Base-by-base conservation (phyloP, 2,888 invertebrate genomes). In the Anodontia alba region DNA sequence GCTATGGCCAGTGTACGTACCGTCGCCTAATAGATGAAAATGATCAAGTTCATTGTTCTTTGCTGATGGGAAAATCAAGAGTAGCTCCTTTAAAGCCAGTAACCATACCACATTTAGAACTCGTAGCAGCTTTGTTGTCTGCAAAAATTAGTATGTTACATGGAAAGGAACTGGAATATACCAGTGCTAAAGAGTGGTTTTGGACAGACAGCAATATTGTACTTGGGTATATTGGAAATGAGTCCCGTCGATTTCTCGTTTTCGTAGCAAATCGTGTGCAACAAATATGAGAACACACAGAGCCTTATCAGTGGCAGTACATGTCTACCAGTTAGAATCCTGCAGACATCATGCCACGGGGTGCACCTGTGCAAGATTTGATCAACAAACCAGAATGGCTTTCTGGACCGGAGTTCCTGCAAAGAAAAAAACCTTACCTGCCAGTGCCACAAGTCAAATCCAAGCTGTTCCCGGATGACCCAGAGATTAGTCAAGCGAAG, bases 241-340 rank as follows among this genome's bases (percentile, higher is more conserved):
- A 81, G 29, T 75, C 81, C 12, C 72, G 79, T 33, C 51, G 87
- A n/a, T 88, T 88, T 36, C 87, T 87, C n/a, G 75, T 80, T 89
- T 86, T 68, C n/a, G 88, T 90, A 10, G 85, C 84, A 0, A 89
- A 89, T 73, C 73, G 88, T 26, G 77, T 90, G n/a, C 80, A 86
- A 57, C 51, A 77, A 23, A 87, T 89, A 17, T 67, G 81, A 26
- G 73, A 88, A 23, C 33, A 46, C 8, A 76, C 84, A 31, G 68
- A 78, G 20, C 67, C 83, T 23, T 12, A 46, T 49, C 87, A 88
- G 68, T 88, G 89, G 42, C 88, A 89, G 38, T 38, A 76, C 62
- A 86, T 83, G 5, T 89, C 87, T n/a, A n/a, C n/a, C n/a, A n/a
- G n/a, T n/a, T n/a, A n/a, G n/a, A n/a, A n/a, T n/a, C n/a, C n/a